phyloP scores from a whole-genome alignment of 2,797 vertebrate genomes.

The Trachurus trachurus region DNA sequence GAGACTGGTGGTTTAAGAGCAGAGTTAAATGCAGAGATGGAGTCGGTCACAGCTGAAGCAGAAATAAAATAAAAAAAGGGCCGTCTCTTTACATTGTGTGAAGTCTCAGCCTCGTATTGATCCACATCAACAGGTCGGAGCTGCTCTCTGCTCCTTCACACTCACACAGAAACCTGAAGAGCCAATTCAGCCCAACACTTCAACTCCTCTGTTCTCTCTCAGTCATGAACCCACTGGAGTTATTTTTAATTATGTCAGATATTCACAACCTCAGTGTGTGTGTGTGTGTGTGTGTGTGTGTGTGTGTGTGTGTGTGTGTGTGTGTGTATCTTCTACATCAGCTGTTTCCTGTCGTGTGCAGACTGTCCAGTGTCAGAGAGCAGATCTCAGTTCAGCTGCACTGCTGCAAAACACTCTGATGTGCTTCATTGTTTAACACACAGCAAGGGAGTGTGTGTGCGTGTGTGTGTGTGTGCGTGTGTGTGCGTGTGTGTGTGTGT shows the following conservation, averaged over 20 bases:
- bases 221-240: background rate
- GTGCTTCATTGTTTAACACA: constrained; percentile 10
- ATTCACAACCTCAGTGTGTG: background rate
- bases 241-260: background rate
- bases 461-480: constrained; percentile 22
- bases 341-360: constrained; percentile 5
- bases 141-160: background rate
- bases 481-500: constrained; percentile 30
- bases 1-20: too few species aligned
- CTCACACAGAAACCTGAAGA: background rate
- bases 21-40: background rate
- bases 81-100: background rate
- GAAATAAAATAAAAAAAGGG: too few species aligned
- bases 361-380: background rate
- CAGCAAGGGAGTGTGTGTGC: background rate
- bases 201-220: background rate
- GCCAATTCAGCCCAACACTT: background rate
- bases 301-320: constrained; percentile 1
- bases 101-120: background rate
- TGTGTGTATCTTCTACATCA: background rate
- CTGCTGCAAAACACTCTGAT: constrained; percentile 22
- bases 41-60: background rate
- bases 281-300: constrained; percentile 29
- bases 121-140: background rate
- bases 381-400: constrained; percentile 16